Evolutionary conservation across 2,888 invertebrate genomes (phyloP), one percentile per base, ranked within the genome.

Genomic region (Druceiella hillmani): DNA sequence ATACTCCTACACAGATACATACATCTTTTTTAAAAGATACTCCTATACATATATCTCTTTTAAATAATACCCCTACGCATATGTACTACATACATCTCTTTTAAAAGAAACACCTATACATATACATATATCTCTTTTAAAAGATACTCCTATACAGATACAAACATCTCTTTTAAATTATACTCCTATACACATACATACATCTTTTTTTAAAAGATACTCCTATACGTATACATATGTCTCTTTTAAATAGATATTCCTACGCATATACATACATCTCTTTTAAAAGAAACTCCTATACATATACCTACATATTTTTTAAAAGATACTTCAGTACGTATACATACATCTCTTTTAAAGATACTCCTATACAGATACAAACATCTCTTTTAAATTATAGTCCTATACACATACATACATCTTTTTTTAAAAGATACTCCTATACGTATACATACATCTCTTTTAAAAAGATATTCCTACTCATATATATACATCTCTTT

Each of bases 1-100:
- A 26, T 27, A n/a, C 7, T 3, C 10, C n/a, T 13, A 12, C 17
- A 30, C 17, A 35, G 17, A 26, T 10, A n/a, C 9, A 35, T 36
- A 15, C 17, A 36, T 36, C 25, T 15, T 11, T 15, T 27, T 14
- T 27, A 7, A 20, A 7, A 20, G 6, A 20, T 20, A 20, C n/a
- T 7, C n/a, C 6, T 20, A 20, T 20, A 20, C n/a, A 20, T 20
- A 20, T 20, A 20, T 20, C 6, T 20, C 6, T 20, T 7, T 20
- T 7, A 7, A 20, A 7, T 7, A 7, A 20, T 20, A 20, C n/a
- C 6, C n/a, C 6, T 20, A 20, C n/a, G n/a, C n/a, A 20, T 20
- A 20, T 20, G n/a, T 20, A 20, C n/a, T n/a, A n/a, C n/a, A n/a
- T n/a, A n/a, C n/a, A n/a, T 20, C n/a, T 20, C n/a, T 20, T 20